A percentile compares a stretch with the other conserved stretches of the same genome.
phyloP scores from a whole-genome alignment of 64 coral and sea anemone species.

The Pocillopora verrucosa region DNA sequence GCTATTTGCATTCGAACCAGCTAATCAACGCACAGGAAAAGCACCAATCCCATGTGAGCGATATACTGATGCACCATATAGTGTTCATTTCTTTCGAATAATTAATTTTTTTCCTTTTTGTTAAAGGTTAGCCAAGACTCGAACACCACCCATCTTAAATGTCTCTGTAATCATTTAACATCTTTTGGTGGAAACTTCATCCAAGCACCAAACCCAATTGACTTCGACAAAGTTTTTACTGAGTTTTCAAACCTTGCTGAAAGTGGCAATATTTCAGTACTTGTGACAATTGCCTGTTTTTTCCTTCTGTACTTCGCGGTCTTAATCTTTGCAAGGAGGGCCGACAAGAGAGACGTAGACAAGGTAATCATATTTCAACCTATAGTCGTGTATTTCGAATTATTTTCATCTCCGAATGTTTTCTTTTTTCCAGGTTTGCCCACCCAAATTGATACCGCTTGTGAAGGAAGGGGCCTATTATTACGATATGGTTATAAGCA shows the following conservation, averaged over 20 bases:
- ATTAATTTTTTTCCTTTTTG: not conserved
- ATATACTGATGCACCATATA: too few relatives aligned
- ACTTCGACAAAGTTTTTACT: conserved; percentile 40
- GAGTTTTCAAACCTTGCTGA: conserved; percentile 34
- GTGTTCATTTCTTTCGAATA: not conserved
- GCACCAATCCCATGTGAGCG: too few relatives aligned
- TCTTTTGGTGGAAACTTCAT: conserved; percentile 38
- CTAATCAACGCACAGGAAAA: too few relatives aligned
- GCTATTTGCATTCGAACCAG: too few relatives aligned
- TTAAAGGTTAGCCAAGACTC: conserved; percentile 20
- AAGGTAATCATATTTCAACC: conserved; percentile 16
- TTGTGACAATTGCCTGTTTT: conserved; percentile 12
- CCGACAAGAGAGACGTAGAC: conserved; percentile 29
- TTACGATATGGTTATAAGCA: conserved; percentile 1
- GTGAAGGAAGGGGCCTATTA: not conserved
- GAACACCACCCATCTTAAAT: not conserved
- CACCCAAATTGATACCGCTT: not conserved
- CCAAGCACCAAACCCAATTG: conserved; percentile 40
- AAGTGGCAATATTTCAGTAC: conserved; percentile 32
- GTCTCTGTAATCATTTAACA: conserved; percentile 40
- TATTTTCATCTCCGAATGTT: not conserved
- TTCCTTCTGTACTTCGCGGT: conserved; percentile 33
- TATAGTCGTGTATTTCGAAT: too few relatives aligned
- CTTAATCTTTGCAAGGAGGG: conserved; percentile 30
- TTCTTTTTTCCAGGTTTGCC: not conserved